Evolutionary conservation across 1,140 invertebrate species (phyloP), one percentile per base, ranked within the genome.

Genomic region (Venustaconcha ellipsiformis): DNA sequence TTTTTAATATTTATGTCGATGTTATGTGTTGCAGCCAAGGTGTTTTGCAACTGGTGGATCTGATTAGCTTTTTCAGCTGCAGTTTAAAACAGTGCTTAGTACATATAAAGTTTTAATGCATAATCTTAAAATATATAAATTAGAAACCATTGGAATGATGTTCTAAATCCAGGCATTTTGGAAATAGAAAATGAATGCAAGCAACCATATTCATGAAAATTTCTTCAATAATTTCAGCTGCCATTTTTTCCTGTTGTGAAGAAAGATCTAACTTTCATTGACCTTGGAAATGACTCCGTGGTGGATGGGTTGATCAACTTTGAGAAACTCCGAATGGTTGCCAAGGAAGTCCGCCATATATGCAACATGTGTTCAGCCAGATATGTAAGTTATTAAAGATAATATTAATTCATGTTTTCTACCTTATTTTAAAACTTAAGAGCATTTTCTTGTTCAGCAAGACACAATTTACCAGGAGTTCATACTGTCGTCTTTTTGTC

Each of bases 211-310:
- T 37, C 37, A 37, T 37, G 37, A 37, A 37, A 37, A 37, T 0
- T 69, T 67, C 48, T 67, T 55, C 72, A 72, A 20, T 66, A 75
- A 68, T 91, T 91, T 73, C 85, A 95, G 94, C 97, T 99, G 89
- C 98, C 98, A 79, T 91, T 92, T 75, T 92, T 91, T 79, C 91
- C 91, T 15, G 83, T 92, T 26, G 88, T 91, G 14, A 91, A 89
- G 84, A 99, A 99, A 92, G 99, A 99, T 91, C 91, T 99, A 74
- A 99, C 97, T 23, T 99, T 99, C 86, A 98, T 99, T 80, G 96
- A 99, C 90, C 91, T 99, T 76, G 98, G 97, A 17, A 99, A 99
- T 91, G 96, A 99, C 89, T 96, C 97, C 0, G 93, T 94, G 85
- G 95, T 99, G 8, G 97, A 99, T 89, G 93, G 93, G 58, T 91